Evolutionary conservation across 2,888 invertebrate genomes (phyloP).

Genomic region (Drosophila bunnanda): DNA sequence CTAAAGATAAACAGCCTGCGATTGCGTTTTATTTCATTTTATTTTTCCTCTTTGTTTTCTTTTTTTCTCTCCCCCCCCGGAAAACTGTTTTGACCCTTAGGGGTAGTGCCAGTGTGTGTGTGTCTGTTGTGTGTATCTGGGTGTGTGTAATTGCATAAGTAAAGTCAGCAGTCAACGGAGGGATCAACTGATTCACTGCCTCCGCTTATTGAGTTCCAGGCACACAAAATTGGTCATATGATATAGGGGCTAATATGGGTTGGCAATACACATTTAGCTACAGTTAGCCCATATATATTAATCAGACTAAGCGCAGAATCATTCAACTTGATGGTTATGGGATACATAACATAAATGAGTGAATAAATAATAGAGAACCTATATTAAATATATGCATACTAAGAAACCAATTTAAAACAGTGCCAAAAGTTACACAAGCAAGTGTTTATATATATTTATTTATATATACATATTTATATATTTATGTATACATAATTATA

Average conservation of each 20-base stretch:
- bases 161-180: slow-evolving; percentile 8
- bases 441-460: not conserved
- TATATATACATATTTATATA: not conserved
- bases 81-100: slow-evolving; percentile 2
- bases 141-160: slow-evolving; percentile 30
- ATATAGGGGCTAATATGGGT: slow-evolving; percentile 12
- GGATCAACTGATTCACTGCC: slow-evolving; percentile 20
- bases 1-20: slow-evolving; percentile 76
- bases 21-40: slow-evolving; percentile 52
- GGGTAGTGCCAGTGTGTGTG: not conserved
- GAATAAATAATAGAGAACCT: not conserved
- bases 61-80: not conserved
- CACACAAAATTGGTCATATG: not conserved
- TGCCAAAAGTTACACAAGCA: not conserved
- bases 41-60: slow-evolving; percentile 10
- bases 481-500: not conserved
- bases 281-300: slow-evolving; percentile 9
- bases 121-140: not conserved
- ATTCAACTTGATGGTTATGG: slow-evolving; percentile 3
- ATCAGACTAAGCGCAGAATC: slow-evolving; percentile 1
- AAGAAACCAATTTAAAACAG: not conserved
- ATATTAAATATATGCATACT: not conserved
- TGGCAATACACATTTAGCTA: not conserved
- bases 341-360: not conserved
- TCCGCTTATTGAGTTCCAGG: slow-evolving; percentile 14